phyloP scores from a whole-genome alignment of 2,797 vertebrate species.

The Amblyopsis hoosieri region DNA sequence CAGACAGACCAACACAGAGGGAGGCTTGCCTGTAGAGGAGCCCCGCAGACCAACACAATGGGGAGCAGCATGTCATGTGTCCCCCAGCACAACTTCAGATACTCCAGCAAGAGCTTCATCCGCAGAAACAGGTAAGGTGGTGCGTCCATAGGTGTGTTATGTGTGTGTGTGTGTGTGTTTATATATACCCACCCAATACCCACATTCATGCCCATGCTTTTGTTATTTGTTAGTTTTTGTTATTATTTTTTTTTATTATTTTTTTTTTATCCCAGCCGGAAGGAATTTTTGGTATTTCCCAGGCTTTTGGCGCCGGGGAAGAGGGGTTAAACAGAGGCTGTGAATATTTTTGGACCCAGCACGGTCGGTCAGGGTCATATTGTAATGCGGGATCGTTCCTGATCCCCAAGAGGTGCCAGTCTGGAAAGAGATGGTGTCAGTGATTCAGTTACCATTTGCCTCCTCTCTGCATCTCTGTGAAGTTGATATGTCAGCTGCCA shows the following conservation, averaged over 20 bases:
- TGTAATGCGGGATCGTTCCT: conserved; percentile 42
- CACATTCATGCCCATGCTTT: conserved; percentile 26
- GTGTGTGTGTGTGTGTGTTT: conserved; percentile 5
- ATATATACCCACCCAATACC: conserved; percentile 10
- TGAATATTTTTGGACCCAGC: conserved; percentile 45
- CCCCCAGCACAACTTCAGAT: conserved; percentile 81
- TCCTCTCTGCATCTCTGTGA: conserved; percentile 58
- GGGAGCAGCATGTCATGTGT: conserved; percentile 84
- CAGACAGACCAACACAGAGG: conserved; percentile 41
- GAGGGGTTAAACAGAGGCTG: conserved; percentile 54
- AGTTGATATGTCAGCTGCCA: conserved; percentile 65
- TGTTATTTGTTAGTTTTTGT: conserved; percentile 40
- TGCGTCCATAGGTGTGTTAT: background rate
- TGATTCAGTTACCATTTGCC: conserved; percentile 72
- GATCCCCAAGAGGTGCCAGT: conserved; percentile 38
- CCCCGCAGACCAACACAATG: conserved; percentile 56
- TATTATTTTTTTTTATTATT: conserved; percentile 43
- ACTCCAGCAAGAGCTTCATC: conserved; percentile 83
- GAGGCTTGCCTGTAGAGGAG: conserved; percentile 33
- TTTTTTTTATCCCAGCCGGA: conserved; percentile 43
- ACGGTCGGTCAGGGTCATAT: conserved; percentile 48
- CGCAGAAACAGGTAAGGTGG: conserved; percentile 81
- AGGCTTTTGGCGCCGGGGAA: conserved; percentile 44
- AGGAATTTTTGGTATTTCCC: conserved; percentile 61
- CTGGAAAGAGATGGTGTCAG: conserved; percentile 55